Conservation (phyloP, 1,140 invertebrate genomes). For the Caerostris darwini region DNA sequence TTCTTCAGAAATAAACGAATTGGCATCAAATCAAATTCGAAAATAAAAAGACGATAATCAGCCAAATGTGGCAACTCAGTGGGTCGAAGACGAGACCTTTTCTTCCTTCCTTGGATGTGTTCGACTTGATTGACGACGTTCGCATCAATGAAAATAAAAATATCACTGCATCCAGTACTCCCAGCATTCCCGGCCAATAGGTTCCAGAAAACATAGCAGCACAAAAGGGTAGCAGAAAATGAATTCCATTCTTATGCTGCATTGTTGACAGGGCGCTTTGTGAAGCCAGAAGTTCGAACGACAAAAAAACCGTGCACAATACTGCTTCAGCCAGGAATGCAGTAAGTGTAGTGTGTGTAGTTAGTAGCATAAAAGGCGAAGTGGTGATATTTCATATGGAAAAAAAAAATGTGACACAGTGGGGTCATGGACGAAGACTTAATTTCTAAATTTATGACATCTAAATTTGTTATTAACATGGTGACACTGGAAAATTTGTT, state of each 20-base stretch:
- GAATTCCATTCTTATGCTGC: slow-evolving; percentile 51
- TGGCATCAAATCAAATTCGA: no score
- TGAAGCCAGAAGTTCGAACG: neutral
- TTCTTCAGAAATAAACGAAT: no score
- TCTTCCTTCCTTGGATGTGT: neutral
- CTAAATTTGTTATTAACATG: slow-evolving; percentile 5
- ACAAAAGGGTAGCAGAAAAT: slow-evolving; percentile 47
- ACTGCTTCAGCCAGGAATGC: neutral
- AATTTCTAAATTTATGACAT: slow-evolving; percentile 21
- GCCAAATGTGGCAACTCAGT: neutral
- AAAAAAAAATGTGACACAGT: neutral
- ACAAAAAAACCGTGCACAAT: neutral
- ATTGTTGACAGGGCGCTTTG: slow-evolving; percentile 55
- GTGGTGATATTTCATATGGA: slow-evolving; percentile 12
- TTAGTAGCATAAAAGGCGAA: neutral
- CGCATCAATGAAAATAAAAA: neutral
- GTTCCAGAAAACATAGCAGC: neutral
- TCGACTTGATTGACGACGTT: slow-evolving; percentile 14
- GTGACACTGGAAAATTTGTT: neutral
- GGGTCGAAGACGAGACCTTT: neutral
- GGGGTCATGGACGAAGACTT: slow-evolving; percentile 49
- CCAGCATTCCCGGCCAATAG: neutral
- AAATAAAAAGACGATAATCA: neutral
- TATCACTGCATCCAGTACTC: neutral
- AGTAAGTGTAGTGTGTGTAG: slow-evolving; percentile 6